Conservation (phyloP, 2,113 vertebrate genomes). For the Erpornis zantholeuca region DNA sequence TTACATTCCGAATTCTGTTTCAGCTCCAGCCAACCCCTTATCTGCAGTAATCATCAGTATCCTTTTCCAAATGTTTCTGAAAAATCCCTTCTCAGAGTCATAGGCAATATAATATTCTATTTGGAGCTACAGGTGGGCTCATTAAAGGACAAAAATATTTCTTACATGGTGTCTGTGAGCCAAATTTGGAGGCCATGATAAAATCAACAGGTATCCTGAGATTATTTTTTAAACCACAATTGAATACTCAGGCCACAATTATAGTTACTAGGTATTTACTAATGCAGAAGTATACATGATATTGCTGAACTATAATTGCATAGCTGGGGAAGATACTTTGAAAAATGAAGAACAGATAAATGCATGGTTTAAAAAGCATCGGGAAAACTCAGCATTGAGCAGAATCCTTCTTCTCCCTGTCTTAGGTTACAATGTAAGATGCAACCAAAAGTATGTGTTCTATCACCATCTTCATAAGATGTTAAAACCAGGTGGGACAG, state of each 20-base stretch:
- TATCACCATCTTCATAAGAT: too few relatives aligned
- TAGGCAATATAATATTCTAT: neutral
- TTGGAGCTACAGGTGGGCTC: neutral
- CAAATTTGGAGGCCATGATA: neutral
- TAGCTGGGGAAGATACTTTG: neutral
- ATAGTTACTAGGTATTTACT: neutral
- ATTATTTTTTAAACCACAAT: neutral
- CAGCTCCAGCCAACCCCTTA: neutral
- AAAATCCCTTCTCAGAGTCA: neutral
- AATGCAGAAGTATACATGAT: neutral
- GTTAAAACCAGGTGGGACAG: too few relatives aligned
- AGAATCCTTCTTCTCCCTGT: neutral
- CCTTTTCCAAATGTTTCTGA: neutral
- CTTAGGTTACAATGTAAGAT: too few relatives aligned
- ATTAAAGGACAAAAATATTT: neutral
- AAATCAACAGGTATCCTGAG: neutral
- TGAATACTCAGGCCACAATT: neutral
- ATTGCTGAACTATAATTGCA: neutral
- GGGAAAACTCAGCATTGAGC: neutral
- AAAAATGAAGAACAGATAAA: neutral
- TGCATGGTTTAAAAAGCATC: conserved; percentile 32
- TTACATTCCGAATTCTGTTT: neutral
- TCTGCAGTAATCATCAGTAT: neutral
- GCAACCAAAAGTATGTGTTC: too few relatives aligned
- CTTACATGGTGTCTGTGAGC: neutral